A percentile compares a stretch with the other conserved stretches of the same genome.
Conservation (phyloP, 2,888 invertebrate species). For the Papilio demoleus region DNA sequence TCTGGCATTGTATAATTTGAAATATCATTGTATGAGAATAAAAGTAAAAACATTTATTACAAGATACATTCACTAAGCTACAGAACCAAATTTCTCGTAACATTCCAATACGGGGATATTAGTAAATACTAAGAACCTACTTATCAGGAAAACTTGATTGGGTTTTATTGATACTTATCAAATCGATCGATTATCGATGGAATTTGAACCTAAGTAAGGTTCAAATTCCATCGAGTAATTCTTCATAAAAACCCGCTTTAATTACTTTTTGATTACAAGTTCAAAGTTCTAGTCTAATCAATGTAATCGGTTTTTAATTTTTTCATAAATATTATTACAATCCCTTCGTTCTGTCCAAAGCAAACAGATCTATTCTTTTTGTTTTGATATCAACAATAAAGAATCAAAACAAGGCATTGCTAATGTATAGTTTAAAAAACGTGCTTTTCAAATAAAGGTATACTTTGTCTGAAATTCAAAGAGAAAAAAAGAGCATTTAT, state of each 20-base stretch:
- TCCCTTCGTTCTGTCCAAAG: neutral
- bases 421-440: neutral
- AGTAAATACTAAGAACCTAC: too few species aligned
- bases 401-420: neutral
- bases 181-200: too few species aligned
- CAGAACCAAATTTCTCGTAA: too few species aligned
- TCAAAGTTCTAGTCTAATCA: neutral
- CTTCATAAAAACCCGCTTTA: neutral
- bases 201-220: too few species aligned
- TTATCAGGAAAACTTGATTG: too few species aligned
- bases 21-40: neutral
- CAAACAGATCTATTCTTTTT: neutral
- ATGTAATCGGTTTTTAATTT: neutral
- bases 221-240: neutral
- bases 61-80: neutral
- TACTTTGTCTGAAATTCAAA: constrained; percentile 23
- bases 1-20: constrained; percentile 16
- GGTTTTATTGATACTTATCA: too few species aligned
- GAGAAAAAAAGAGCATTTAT: constrained; percentile 30
- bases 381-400: neutral
- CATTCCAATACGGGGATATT: too few species aligned
- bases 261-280: neutral
- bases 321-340: neutral
- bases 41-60: neutral
- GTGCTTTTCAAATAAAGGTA: neutral